phyloP scores from a whole-genome alignment of 2,113 vertebrate species.

The Oenanthe oenanthe region DNA sequence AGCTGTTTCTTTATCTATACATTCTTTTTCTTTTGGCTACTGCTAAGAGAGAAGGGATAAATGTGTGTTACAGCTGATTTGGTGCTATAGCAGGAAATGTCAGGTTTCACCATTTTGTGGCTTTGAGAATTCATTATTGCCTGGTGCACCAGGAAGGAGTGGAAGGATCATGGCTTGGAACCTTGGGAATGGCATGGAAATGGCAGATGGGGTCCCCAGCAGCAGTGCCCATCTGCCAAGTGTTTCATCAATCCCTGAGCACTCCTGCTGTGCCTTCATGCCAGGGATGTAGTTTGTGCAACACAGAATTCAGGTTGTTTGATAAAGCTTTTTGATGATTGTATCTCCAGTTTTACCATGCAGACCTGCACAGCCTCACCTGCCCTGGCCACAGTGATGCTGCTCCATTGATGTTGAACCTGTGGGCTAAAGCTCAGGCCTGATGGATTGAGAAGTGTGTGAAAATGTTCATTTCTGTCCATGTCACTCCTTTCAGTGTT shows the following conservation, averaged over 20 bases:
- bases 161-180: not conserved
- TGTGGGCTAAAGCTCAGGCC: not conserved
- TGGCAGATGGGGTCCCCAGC: accelerated
- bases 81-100: not conserved
- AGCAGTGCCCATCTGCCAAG: not conserved
- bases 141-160: not conserved
- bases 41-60: not conserved
- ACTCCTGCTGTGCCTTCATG: not conserved
- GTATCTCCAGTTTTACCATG: not conserved
- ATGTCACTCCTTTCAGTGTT: not conserved
- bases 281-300: not conserved
- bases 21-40: not conserved
- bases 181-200: too few relatives aligned
- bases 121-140: not conserved
- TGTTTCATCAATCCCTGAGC: not conserved
- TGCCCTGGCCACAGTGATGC: not conserved
- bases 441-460: not conserved
- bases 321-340: not conserved
- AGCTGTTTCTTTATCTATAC: not conserved
- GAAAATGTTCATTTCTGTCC: not conserved
- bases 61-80: not conserved
- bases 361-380: not conserved
- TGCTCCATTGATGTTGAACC: not conserved
- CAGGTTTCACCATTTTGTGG: not conserved
- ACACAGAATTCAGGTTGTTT: not conserved